These are phyloP conservation scores for Mycteria americana DNA, from an alignment of 2,797 vertebrate species.

Conservation along the genomic window DNA sequence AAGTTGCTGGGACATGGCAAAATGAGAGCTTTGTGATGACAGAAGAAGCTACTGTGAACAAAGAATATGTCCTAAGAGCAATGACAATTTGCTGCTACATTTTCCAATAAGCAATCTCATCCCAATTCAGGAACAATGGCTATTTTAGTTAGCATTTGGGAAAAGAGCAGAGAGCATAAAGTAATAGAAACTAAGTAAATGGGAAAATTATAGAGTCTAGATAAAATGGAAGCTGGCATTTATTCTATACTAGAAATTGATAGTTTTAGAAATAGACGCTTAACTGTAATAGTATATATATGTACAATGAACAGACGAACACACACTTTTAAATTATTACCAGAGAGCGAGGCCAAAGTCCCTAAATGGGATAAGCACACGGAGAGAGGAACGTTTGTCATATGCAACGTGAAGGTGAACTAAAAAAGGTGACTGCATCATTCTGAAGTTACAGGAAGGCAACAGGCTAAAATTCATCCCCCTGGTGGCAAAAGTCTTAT, in stretches of 20 bases:
- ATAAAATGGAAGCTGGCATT: not conserved
- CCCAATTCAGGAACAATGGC: not conserved
- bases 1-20: not conserved
- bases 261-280: not conserved
- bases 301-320: not conserved
- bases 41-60: conserved; percentile 1
- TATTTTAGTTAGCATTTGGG: not conserved
- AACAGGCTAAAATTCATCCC: not conserved
- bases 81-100: not conserved
- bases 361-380: not conserved
- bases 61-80: not conserved
- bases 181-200: not conserved
- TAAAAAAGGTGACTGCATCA: not conserved
- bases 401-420: not conserved
- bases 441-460: not conserved
- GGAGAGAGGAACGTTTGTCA: not conserved
- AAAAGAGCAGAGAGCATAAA: not conserved
- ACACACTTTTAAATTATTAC: not conserved
- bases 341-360: not conserved
- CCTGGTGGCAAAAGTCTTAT: not conserved
- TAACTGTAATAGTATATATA: not conserved
- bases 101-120: not conserved
- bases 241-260: not conserved
- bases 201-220: not conserved
- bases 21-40: not conserved